Base-by-base conservation (phyloP, 2,113 vertebrate species). In the Gymnarchus niloticus region DNA sequence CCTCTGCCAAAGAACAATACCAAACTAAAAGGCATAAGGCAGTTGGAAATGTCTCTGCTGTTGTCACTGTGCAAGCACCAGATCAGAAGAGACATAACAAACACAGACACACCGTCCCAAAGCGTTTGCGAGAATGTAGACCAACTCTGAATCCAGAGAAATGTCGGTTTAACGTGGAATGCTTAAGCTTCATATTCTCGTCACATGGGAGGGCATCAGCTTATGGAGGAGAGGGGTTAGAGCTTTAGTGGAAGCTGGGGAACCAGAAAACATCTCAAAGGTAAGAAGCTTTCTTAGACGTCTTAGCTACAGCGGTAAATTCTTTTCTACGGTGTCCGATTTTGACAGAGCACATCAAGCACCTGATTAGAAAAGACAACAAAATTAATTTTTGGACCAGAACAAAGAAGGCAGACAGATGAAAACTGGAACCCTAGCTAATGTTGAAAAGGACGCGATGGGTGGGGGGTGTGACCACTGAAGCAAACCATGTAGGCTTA, bases 361-460 rank as follows among this genome's bases (percentile, higher is more conserved):
- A 19, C 12, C 14, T 73, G 19, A 73, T 49, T 73, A 37, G 65
- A 73, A 73, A 73, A 73, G 33, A 73, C 33, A n/a, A n/a, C n/a
- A 73, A 41, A 41, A 73, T 73, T 73, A 12, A 73, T 73, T 73
- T 73, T n/a, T 73, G 57, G 81, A 10, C 61, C 59, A 85, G 85
- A 81, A 80, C 83, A 89, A 28, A 88, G 84, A 89, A 77, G 49
- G 48, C 2, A 54, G 52, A 57, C 52, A 87, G n/a, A 82, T 48
- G 10, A 87, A 65, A 61, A 54, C 86, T n/a, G 77, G 52, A 9
- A 85, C 84, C 3, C 37, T 88, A 37, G 83, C 86, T 3, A 84
- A 88, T 56, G 33, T 89, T 80, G 84, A 86, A 21, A 88, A 87
- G 81, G 84, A 88, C 1, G 87, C 54, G 65, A 88, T 83, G 28